These are phyloP conservation scores for Brachionus koreanus DNA, from an alignment of 1,140 invertebrate genomes.

Conservation along the genomic window DNA sequence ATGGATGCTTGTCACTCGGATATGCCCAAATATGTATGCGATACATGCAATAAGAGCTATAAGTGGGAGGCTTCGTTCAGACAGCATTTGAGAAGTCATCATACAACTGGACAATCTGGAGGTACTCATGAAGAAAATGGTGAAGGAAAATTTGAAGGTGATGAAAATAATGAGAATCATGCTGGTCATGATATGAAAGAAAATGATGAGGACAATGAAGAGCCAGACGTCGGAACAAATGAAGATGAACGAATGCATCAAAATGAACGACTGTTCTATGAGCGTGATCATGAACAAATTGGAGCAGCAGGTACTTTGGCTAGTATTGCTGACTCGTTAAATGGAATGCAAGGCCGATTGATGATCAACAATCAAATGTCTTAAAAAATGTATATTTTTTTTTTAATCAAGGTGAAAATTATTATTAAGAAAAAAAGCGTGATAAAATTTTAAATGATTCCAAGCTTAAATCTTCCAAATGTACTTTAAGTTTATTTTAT, in stretches of 20 bases:
- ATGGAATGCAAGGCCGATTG: neutral
- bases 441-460: neutral
- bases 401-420: neutral
- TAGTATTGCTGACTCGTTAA: slow-evolving; percentile 38
- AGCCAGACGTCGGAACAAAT: slow-evolving; percentile 36
- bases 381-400: neutral
- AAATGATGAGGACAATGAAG: slow-evolving; percentile 30
- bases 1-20: slow-evolving; percentile 45
- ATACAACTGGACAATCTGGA: neutral
- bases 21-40: slow-evolving; percentile 34
- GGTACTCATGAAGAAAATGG: neutral
- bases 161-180: slow-evolving; percentile 7
- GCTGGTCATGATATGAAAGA: neutral
- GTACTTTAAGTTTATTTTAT: neutral
- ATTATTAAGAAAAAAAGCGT: neutral
- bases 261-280: neutral
- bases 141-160: neutral
- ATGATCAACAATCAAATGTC: slow-evolving; percentile 30
- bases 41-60: slow-evolving; percentile 41
- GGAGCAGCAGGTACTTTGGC: slow-evolving; percentile 35
- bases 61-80: slow-evolving; percentile 42
- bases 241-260: slow-evolving; percentile 21
- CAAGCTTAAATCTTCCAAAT: slow-evolving; percentile 10
- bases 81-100: slow-evolving; percentile 40
- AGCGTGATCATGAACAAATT: slow-evolving; percentile 38